Conservation (phyloP, 2,888 invertebrate species). For the Eledone cirrhosa region DNA sequence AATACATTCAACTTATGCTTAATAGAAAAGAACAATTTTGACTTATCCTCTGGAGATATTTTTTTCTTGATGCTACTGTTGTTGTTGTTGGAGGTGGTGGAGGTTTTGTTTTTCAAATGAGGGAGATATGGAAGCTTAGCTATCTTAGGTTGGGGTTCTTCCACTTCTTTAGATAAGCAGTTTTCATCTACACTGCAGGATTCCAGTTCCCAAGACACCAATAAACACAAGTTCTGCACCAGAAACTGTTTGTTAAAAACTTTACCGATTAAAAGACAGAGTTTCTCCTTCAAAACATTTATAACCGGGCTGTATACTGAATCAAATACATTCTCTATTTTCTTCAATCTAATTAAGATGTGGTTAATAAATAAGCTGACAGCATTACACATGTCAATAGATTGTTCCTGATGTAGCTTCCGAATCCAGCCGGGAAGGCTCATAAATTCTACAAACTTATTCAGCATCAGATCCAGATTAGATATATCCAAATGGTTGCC, state of each 20-base stretch:
- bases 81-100: background rate
- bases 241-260: background rate
- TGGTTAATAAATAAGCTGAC: constrained; percentile 9
- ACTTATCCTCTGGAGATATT: constrained; percentile 10
- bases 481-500: background rate
- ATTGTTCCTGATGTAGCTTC: background rate
- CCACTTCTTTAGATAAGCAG: background rate
- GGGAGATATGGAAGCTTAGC: background rate
- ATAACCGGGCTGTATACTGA: background rate
- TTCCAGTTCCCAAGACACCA: background rate
- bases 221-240: background rate
- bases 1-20: background rate
- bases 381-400: background rate
- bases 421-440: background rate
- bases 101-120: background rate
- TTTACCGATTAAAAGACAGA: background rate
- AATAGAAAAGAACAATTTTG: background rate
- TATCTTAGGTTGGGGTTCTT: background rate
- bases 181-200: background rate
- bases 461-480: constrained; percentile 7
- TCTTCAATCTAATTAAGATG: background rate
- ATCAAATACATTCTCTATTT: background rate
- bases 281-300: background rate
- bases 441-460: background rate
- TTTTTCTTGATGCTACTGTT: background rate